These are phyloP conservation scores for Drosophila simulans DNA, from an alignment of 1,140 invertebrate genomes.

Conservation along the genomic window DNA sequence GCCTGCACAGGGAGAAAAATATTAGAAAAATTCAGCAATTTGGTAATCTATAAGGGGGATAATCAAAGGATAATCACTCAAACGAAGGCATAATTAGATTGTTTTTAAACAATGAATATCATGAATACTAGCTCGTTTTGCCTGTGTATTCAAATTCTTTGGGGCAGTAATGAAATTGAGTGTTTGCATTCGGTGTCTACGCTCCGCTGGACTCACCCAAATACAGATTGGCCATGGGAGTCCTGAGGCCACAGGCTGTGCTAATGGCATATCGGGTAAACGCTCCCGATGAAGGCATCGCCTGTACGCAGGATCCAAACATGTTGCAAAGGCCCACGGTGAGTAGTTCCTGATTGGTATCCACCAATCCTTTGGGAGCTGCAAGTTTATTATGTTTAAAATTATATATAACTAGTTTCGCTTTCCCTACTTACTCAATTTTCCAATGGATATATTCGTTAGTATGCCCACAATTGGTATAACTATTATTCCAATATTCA, in stretches of 20 bases:
- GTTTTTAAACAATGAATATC: too few relatives aligned
- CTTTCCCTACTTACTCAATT: slow-evolving; percentile 89
- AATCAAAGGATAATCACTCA: too few relatives aligned
- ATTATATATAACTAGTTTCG: neutral
- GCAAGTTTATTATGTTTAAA: neutral
- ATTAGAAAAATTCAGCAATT: too few relatives aligned
- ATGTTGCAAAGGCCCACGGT: slow-evolving; percentile 90
- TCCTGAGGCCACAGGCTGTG: slow-evolving; percentile 90
- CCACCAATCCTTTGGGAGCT: slow-evolving; percentile 85
- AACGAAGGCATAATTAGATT: too few relatives aligned
- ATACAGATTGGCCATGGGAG: slow-evolving; percentile 90
- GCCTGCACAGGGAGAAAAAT: slow-evolving; percentile 77
- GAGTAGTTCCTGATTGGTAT: slow-evolving; percentile 90
- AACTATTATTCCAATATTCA: slow-evolving; percentile 90
- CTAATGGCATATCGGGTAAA: slow-evolving; percentile 92
- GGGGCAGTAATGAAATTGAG: neutral
- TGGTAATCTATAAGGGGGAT: too few relatives aligned
- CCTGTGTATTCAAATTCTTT: too few relatives aligned
- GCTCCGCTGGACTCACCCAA: slow-evolving; percentile 82
- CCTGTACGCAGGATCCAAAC: slow-evolving; percentile 90
- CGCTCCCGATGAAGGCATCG: slow-evolving; percentile 92
- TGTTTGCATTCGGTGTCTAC: neutral
- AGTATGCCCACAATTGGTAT: slow-evolving; percentile 92
- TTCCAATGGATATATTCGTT: slow-evolving; percentile 94
- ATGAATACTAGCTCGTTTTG: too few relatives aligned